Base-by-base conservation (phyloP, 2,888 invertebrate genomes). In the Yponomeuta evonymella region DNA sequence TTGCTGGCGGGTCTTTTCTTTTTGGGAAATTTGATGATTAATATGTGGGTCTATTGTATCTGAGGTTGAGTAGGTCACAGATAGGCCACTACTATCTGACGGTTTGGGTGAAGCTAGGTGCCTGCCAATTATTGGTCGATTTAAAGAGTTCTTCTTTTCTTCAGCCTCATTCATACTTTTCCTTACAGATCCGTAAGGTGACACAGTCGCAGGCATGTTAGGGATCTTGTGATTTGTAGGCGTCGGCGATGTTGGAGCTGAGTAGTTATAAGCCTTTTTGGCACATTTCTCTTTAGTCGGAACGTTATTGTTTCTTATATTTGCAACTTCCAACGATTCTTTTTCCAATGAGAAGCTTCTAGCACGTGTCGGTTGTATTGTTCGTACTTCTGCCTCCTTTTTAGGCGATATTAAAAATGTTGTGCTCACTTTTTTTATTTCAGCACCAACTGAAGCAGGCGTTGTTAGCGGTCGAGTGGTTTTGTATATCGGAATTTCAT, bases 1-100 rank as follows among this genome's bases (percentile, higher is more conserved):
- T 79, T 91, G 93, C 77, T 93, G 93, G 12, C 94, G 83, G 63
- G 94, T 93, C 76, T 92, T 93, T 75, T 93, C 91, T 81, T 93
- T 94, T 73, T 92, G 90, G 10, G 74, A 74, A 15, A 78, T 77
- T 58, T 58, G 51, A 23, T 65, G 29, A 30, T 67, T 15, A n/a
- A 33, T 66, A 3, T 67, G 43, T 11, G 36, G 43, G 5, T 33
- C 43, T 9, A 67, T 43, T 9, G 43, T 67, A 2, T 67, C 67
- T n/a, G 48, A 15, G n/a, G 67, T 43, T 10, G 48, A 48, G 48
- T 67, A 58, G 12, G 15, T 65, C 3, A 65, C 29, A 12, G 51
- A 15, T 58, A 15, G 12, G 51, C 12, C 12, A 15, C 51, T 58
- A 58, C 51, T 58, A 15, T 67, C 43, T 67, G 23, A 12, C 4